Evolutionary conservation across 2,888 invertebrate genomes (phyloP), one percentile per base, ranked within the genome.

Genomic region (Frankliniella intonsa): DNA sequence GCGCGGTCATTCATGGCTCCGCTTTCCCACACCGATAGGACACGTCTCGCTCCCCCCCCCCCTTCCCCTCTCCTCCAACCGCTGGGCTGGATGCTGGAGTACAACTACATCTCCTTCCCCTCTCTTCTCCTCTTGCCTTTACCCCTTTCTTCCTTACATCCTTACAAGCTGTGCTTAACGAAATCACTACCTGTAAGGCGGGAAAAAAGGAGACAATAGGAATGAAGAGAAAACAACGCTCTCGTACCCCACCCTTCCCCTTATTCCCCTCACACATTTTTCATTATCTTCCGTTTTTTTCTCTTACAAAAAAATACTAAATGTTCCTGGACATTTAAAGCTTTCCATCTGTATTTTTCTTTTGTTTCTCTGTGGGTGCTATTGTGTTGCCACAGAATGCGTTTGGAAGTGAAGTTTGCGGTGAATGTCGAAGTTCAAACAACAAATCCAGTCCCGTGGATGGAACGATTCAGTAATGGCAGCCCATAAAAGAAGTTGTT

Each of bases 101-200:
- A 38, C 55, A 11, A 17, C 17, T 11, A 55, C 55, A 55, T 11
- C 55, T 17, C 19, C 55, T 14, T 12, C 19, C 5, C 19, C 14
- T 14, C 14, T 55, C 55, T 55, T 12, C 5, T 19, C 55, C 14
- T 11, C 14, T 14, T 14, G 55, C 55, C 55, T 55, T 14, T 55
- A 55, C 55, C 55, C 55, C 55, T 17, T 55, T 55, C 17, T 55
- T 55, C 55, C 55, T 38, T 38, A 55, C 55, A 17, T 55, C 55
- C 12, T 55, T 17, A 14, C 55, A 14, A 19, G 11, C 55, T 14
- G 55, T 19, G 55, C 55, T 55, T 12, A 55, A 76, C 69, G 22
- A 22, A 76, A 76, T 25, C 69, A 76, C 69, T 76, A 76, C 69
- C 25, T 76, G 69, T 25, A 76, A 76, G 69, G 69, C 9, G 69